phyloP scores from a whole-genome alignment of 2,888 invertebrate genomes.

The Cantharis lateralis region DNA sequence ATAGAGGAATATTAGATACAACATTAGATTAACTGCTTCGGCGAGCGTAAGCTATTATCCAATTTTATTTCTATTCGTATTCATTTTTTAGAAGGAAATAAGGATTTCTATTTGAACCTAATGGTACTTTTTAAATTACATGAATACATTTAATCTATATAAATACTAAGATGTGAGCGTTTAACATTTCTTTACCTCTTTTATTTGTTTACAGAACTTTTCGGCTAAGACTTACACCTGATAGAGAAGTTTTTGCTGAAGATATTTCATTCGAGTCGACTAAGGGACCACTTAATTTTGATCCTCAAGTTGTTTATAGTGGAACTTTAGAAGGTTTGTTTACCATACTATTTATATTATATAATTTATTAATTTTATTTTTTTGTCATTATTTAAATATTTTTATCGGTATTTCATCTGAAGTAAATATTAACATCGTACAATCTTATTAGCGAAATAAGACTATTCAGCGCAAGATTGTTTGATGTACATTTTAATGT shows the following conservation, averaged over 20 bases:
- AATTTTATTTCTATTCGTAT: conserved; percentile 3
- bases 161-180: neutral
- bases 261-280: conserved; percentile 79
- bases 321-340: conserved; percentile 80
- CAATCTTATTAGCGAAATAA: too few species aligned
- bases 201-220: conserved; percentile 68
- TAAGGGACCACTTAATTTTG: conserved; percentile 69
- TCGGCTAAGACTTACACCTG: conserved; percentile 73
- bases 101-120: neutral
- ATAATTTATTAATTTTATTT: neutral
- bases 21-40: conserved; percentile 29
- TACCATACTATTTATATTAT: neutral
- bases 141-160: too few species aligned
- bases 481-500: too few species aligned
- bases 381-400: too few species aligned
- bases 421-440: too few species aligned
- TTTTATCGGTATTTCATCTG: too few species aligned
- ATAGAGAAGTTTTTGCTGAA: conserved; percentile 74
- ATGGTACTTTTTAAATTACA: neutral
- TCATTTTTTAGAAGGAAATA: neutral
- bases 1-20: conserved; percentile 27
- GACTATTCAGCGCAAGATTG: too few species aligned
- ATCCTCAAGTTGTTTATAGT: conserved; percentile 74
- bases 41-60: conserved; percentile 4
- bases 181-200: neutral